Conservation (phyloP, 2,888 invertebrate genomes). For the Pachycephus smyrnensis region DNA sequence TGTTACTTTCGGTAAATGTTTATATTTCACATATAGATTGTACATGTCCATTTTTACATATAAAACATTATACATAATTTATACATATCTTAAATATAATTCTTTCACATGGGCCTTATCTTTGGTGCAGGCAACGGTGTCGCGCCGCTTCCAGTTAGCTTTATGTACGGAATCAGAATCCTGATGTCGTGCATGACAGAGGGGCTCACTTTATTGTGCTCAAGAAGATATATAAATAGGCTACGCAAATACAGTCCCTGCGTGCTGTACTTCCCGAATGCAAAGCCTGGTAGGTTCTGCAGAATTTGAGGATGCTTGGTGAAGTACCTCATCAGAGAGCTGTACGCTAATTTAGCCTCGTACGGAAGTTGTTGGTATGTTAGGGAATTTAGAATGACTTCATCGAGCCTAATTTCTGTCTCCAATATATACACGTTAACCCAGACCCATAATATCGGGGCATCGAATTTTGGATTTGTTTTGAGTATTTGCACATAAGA, state of each 20-base stretch:
- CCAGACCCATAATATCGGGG: slow-evolving; percentile 27
- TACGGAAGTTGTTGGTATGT: slow-evolving; percentile 29
- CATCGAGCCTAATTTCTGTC: slow-evolving; percentile 22
- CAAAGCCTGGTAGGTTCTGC: slow-evolving; percentile 31
- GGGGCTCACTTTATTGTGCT: slow-evolving; percentile 13
- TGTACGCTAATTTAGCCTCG: slow-evolving; percentile 29
- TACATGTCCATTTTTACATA: background rate
- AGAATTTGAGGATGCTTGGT: slow-evolving; percentile 30
- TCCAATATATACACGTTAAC: slow-evolving; percentile 13
- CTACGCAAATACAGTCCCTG: slow-evolving; percentile 31
- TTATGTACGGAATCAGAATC: slow-evolving; percentile 25
- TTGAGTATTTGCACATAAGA: slow-evolving; percentile 16
- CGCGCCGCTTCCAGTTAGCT: slow-evolving; percentile 23
- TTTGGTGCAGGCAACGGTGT: slow-evolving; percentile 14
- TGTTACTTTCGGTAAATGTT: background rate
- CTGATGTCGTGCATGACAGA: slow-evolving; percentile 20
- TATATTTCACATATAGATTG: background rate
- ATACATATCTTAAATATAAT: background rate
- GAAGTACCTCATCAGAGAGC: slow-evolving; percentile 31
- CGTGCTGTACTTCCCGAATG: slow-evolving; percentile 28
- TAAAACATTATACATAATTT: background rate
- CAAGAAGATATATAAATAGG: slow-evolving; percentile 25
- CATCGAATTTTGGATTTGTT: background rate
- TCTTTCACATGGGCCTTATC: background rate
- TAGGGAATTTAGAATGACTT: slow-evolving; percentile 30